Evolutionary conservation across 2,113 vertebrate species (phyloP).

Genomic region (Peromyscus californicus): DNA sequence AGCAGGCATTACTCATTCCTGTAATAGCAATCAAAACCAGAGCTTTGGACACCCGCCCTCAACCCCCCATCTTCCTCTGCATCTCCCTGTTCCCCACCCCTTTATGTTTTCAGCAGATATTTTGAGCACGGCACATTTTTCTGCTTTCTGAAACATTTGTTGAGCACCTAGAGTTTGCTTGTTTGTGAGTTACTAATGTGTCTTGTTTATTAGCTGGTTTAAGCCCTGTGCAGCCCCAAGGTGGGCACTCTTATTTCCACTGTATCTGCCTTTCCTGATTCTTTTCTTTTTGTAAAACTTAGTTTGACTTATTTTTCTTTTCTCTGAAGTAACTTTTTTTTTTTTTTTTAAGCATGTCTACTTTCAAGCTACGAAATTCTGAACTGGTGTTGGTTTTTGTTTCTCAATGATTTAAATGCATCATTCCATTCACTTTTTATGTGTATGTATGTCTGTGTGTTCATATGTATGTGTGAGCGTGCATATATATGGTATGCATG

Average conservation of each 20-base stretch:
- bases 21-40: neutral
- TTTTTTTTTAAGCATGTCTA: neutral
- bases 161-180: neutral
- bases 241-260: neutral
- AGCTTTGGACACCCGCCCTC: neutral
- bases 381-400: neutral
- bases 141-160: neutral
- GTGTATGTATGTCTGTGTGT: neutral
- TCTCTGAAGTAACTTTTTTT: neutral
- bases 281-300: neutral
- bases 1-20: neutral
- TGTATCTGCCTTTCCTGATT: neutral
- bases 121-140: neutral
- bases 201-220: neutral
- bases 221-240: neutral
- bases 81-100: neutral
- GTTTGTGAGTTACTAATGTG: neutral
- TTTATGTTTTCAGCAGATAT: neutral
- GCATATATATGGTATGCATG: too few species aligned
- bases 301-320: neutral
- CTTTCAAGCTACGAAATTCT: neutral
- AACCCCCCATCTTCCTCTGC: neutral
- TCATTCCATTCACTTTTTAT: neutral
- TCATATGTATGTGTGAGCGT: neutral
- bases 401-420: neutral